phyloP scores from a whole-genome alignment of 1,140 invertebrate species.

The Halesus radiatus region DNA sequence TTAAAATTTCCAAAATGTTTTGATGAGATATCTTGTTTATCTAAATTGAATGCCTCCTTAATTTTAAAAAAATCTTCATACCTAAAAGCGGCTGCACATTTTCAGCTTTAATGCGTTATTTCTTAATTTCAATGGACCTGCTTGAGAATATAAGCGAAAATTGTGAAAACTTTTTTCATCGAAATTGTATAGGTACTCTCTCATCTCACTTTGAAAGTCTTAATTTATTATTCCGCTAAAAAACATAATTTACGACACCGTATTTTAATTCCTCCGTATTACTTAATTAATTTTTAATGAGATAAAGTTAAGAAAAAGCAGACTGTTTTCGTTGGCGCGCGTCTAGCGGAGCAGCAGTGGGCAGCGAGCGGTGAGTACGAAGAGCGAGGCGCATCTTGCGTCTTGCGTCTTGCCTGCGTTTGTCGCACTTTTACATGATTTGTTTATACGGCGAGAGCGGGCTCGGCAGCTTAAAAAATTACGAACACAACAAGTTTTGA shows the following conservation, averaged over 20 bases:
- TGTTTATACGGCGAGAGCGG: conserved; percentile 30
- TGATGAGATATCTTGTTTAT: not conserved
- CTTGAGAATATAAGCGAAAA: conserved; percentile 46
- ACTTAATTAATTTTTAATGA: conserved; percentile 59
- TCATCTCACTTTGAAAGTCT: conserved; percentile 40
- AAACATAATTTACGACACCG: conserved; percentile 55
- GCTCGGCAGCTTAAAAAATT: conserved; percentile 37
- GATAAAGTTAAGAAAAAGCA: conserved; percentile 55
- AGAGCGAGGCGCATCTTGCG: conserved; percentile 1
- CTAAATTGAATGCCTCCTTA: conserved; percentile 43
- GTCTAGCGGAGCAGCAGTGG: conserved; percentile 1
- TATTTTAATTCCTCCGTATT: conserved; percentile 57
- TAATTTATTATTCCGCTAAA: conserved; percentile 51
- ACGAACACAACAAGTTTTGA: conserved; percentile 45
- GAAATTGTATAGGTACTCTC: conserved; percentile 42
- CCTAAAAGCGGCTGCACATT: conserved; percentile 41
- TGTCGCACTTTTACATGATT: conserved; percentile 42
- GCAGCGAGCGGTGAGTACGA: no score
- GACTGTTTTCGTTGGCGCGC: conserved; percentile 48
- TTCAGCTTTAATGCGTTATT: conserved; percentile 29
- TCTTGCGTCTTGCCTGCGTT: conserved; percentile 17
- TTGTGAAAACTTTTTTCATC: conserved; percentile 53
- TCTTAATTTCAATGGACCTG: conserved; percentile 1
- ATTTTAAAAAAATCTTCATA: conserved; percentile 39
- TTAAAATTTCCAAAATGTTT: no score